These are phyloP conservation scores for Okamejei kenojei DNA, from an alignment of 2,797 vertebrate species.

Conservation along the genomic window DNA sequence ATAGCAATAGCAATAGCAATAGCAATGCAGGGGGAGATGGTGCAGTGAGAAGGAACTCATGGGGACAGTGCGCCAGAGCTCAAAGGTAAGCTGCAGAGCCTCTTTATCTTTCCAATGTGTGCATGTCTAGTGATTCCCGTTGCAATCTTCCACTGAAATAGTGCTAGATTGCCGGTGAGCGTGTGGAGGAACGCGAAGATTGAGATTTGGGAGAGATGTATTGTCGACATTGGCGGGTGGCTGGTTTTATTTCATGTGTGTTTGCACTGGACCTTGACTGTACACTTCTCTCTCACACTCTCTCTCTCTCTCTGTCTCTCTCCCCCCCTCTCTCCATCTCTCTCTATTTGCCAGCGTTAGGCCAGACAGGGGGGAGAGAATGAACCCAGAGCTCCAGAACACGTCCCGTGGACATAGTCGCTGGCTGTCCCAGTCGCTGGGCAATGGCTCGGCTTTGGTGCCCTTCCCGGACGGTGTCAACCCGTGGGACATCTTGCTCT, in stretches of 20 bases:
- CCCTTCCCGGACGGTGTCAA: slow-evolving; percentile 59
- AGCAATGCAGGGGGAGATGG: background rate
- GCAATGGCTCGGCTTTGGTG: background rate
- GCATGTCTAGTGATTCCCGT: background rate
- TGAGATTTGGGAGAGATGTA: background rate
- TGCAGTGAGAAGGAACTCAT: slow-evolving; percentile 16
- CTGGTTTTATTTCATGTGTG: background rate
- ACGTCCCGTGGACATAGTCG: background rate
- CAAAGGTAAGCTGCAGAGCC: slow-evolving; percentile 2
- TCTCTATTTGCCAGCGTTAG: slow-evolving; percentile 27
- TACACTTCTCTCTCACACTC: slow-evolving; percentile 12
- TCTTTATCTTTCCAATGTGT: background rate
- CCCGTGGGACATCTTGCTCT: slow-evolving; percentile 97
- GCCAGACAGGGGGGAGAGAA: background rate
- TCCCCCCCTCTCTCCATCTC: no score
- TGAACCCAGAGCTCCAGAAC: slow-evolving; percentile 25
- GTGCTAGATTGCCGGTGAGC: background rate
- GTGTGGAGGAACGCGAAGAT: background rate
- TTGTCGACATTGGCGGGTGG: background rate
- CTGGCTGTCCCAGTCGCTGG: background rate
- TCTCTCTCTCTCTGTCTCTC: background rate
- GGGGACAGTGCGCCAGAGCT: background rate
- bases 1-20: background rate
- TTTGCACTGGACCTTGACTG: slow-evolving; percentile 1
- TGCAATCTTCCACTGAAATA: background rate